Base-by-base conservation (phyloP, 2,113 vertebrate genomes). In the Ammospiza nelsoni region DNA sequence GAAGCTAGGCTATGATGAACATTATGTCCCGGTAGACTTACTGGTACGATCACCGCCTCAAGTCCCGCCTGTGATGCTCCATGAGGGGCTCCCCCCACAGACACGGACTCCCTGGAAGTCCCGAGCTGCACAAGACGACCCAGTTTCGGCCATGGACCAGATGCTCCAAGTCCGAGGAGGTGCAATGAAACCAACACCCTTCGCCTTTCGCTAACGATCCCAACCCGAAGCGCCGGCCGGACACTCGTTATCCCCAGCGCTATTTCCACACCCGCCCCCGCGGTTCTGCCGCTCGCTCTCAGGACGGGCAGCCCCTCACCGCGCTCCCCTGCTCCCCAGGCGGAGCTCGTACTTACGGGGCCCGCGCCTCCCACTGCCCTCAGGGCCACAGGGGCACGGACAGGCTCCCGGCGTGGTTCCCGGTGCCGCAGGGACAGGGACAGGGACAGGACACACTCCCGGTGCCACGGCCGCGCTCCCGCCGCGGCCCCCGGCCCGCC, bases 241-340 rank as follows among this genome's bases (percentile, higher is more conserved):
- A 6, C 66, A 7, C 0, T 1, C 6, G 9, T 1, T 2, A 24
- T 3, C 31, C 27, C 1, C 54, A 0, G n/a, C 54, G 3, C 73
- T 3, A 2, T 9, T 6, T 1, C 20, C 9, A 11, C 8, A 3
- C 46, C 54, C n/a, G 67, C 7, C 59, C 23, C 62, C 52, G 1
- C 69, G 4, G 1, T 1, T 6, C 6, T 1, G 2, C 24, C 62
- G 7, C 61, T 46, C 46, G 22, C 43, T 48, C 71, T 81, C 69
- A 28, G 77, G 4, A 28, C 28, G 9, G 46, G 37, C 69, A 41
- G 48, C 69, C n/a, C 46, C 62, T 12, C 62, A 21, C 33, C 12
- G 86, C 61, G 52, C 68, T 55, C 10, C 57, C 74, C 33, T 12
- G 15, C 75, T 62, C 85, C 2, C 41, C 57, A 17, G 13, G 31